Evolutionary conservation across 2,113 vertebrate species (phyloP).

Genomic region (Festucalex cinctus): DNA sequence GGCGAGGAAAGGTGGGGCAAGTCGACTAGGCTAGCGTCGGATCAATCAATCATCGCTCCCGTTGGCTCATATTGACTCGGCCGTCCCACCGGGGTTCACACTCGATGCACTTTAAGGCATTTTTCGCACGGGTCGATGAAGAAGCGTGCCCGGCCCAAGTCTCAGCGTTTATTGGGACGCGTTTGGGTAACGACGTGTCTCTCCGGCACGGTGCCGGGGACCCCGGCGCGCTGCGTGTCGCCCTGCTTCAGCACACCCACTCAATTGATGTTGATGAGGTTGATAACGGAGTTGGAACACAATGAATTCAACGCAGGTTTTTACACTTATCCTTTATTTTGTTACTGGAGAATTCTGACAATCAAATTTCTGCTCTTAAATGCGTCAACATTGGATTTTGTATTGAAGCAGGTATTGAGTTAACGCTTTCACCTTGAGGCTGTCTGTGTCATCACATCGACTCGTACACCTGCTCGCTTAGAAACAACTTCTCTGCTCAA

Average conservation of each 20-base stretch:
- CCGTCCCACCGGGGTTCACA: conserved; percentile 56
- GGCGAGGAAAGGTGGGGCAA: conserved; percentile 23
- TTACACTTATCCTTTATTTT: neutral
- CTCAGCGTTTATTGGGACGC: conserved; percentile 47
- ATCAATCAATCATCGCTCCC: conserved; percentile 66
- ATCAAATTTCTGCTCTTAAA: neutral
- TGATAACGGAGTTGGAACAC: neutral
- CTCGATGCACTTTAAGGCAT: conserved; percentile 71
- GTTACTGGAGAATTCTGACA: neutral
- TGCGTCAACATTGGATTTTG: neutral
- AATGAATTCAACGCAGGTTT: neutral
- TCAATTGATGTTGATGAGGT: conserved; percentile 3
- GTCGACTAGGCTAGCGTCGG: conserved; percentile 47
- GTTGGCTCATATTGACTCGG: conserved; percentile 67
- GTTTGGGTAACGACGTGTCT: conserved; percentile 23
- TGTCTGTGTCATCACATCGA: neutral
- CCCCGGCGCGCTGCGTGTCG: neutral
- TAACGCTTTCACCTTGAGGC: neutral
- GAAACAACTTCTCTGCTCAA: conserved; percentile 2
- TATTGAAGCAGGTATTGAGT: neutral
- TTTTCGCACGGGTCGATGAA: conserved; percentile 61
- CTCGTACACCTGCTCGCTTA: neutral
- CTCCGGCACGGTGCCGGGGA: conserved; percentile 1
- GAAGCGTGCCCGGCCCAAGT: conserved; percentile 65
- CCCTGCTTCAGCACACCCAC: neutral